Evolutionary conservation across 2,888 invertebrate species (phyloP).

Genomic region (Philereme vetulata): DNA sequence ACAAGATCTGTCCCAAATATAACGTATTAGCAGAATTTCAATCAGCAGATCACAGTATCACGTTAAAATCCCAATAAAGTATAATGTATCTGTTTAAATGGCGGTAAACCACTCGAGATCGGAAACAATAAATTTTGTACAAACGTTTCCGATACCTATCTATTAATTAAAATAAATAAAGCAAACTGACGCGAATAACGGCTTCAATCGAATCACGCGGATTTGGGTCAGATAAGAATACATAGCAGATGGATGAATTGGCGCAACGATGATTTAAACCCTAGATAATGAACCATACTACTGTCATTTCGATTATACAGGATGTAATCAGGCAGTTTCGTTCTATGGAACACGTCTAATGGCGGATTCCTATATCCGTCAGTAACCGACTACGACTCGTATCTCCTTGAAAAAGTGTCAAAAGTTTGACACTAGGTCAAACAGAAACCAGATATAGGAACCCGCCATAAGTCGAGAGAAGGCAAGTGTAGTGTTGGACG

Average conservation of each 20-base stretch:
- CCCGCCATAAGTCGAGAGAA: no score
- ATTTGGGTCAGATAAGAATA: slow-evolving; percentile 23
- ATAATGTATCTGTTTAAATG: slow-evolving; percentile 21
- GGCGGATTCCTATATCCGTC: no score
- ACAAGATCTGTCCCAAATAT: no score
- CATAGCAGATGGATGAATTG: slow-evolving; percentile 17
- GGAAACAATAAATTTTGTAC: slow-evolving; percentile 22
- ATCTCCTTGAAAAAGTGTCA: no score
- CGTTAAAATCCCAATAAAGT: slow-evolving; percentile 5
- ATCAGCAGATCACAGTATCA: neutral
- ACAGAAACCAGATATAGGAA: no score
- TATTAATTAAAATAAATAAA: slow-evolving; percentile 30
- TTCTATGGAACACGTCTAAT: no score
- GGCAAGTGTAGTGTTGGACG: no score
- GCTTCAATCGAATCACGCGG: slow-evolving; percentile 22
- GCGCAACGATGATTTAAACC: slow-evolving; percentile 15
- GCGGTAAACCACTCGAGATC: slow-evolving; percentile 21
- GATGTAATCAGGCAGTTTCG: no score
- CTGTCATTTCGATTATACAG: neutral
- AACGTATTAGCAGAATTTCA: no score
- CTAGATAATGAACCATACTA: slow-evolving; percentile 8
- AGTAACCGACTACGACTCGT: no score
- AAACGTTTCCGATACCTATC: slow-evolving; percentile 24
- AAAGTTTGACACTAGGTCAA: no score
- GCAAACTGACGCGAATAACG: slow-evolving; percentile 18